phyloP scores from a whole-genome alignment of 2,888 invertebrate genomes.

The Thyatira batis region DNA sequence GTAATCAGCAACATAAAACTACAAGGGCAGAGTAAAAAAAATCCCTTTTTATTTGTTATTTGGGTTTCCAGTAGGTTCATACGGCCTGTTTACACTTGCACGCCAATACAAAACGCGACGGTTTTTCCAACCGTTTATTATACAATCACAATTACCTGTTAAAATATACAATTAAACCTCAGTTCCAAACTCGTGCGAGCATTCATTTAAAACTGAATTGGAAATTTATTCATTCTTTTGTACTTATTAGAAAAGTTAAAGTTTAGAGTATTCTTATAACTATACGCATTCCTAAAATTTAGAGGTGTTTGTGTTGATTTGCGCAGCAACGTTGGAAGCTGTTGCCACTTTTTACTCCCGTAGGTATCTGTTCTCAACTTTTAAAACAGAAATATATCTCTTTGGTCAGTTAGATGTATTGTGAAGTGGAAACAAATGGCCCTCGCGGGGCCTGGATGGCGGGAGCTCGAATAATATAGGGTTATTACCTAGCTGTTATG shows the following conservation, averaged over 20 bases:
- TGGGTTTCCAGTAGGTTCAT: not conserved
- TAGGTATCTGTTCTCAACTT: not conserved
- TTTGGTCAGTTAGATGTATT: not conserved
- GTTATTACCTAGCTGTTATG: slow-evolving; percentile 14
- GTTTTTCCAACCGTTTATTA: not conserved
- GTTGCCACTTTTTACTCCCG: not conserved
- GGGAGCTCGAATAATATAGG: slow-evolving; percentile 9
- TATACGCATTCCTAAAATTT: no score
- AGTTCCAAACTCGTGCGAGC: not conserved
- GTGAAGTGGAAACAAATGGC: not conserved
- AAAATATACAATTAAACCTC: no score
- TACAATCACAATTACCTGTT: not conserved
- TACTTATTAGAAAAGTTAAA: no score
- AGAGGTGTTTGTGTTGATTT: no score
- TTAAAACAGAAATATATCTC: not conserved
- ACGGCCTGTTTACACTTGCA: not conserved
- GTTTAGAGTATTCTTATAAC: no score
- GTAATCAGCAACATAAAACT: no score
- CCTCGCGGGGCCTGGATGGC: not conserved
- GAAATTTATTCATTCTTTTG: no score
- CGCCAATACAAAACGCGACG: not conserved
- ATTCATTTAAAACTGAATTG: not conserved
- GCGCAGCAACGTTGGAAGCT: not conserved
- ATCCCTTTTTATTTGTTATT: not conserved
- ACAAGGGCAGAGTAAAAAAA: no score